phyloP scores from a whole-genome alignment of 2,797 vertebrate species.

The Sebastiscus tertius region DNA sequence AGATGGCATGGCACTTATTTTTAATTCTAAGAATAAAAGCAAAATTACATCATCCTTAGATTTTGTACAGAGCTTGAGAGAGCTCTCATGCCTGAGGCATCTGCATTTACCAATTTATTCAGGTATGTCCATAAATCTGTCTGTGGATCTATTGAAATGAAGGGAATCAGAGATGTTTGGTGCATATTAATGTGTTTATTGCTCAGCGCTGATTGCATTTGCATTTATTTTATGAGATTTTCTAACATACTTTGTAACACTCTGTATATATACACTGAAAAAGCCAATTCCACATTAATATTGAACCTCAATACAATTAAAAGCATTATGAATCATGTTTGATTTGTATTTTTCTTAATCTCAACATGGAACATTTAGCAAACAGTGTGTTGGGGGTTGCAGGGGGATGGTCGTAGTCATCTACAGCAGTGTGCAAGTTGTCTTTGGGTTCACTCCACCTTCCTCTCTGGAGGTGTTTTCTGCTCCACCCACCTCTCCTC shows the following conservation, averaged over 20 bases:
- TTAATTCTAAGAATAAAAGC: not conserved
- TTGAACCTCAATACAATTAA: not conserved
- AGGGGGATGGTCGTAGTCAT: not conserved
- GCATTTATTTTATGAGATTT: not conserved
- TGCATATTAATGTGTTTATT: not conserved
- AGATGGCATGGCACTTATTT: not conserved
- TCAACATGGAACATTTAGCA: not conserved
- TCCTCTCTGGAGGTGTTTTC: not conserved
- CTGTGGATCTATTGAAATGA: not conserved
- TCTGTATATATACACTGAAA: too few species aligned
- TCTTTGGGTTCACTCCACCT: not conserved
- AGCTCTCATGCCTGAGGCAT: not conserved
- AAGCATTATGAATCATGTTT: not conserved
- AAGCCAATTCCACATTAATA: too few species aligned
- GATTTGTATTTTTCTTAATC: not conserved
- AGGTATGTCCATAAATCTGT: not conserved
- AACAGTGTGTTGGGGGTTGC: not conserved
- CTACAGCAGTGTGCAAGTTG: slow-evolving; percentile 30
- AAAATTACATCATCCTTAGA: not conserved
- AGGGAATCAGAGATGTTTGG: not conserved
- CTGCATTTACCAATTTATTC: not conserved
- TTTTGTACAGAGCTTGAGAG: not conserved
- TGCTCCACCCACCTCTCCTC: not conserved
- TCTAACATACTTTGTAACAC: not conserved
- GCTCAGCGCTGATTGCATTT: not conserved